A percentile compares a stretch with the other conserved stretches of the same genome.
These are phyloP conservation scores for Agapornis canus DNA, from an alignment of 2,797 vertebrate species.

Conservation along the genomic window DNA sequence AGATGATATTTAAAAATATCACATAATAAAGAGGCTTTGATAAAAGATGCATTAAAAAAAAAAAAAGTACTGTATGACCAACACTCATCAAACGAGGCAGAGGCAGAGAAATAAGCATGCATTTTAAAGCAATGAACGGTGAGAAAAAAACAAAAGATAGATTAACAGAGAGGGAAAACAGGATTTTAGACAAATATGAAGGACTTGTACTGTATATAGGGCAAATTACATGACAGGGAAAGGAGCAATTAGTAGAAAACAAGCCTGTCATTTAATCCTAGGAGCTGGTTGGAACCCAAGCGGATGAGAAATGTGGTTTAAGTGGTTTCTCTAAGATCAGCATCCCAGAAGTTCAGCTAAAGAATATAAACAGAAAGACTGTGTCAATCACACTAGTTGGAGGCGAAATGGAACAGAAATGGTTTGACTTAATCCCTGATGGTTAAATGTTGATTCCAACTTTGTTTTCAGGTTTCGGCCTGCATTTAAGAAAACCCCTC, in stretches of 20 bases:
- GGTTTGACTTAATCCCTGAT: not conserved
- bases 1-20: not conserved
- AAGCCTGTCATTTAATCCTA: slow-evolving; percentile 64
- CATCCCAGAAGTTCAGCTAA: slow-evolving; percentile 48
- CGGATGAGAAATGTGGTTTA: slow-evolving; percentile 58
- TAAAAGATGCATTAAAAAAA: not conserved
- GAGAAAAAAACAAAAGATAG: not conserved
- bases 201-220: slow-evolving; percentile 26
- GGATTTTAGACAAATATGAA: not conserved
- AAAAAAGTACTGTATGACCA: not conserved
- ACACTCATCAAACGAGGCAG: not conserved
- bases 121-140: not conserved
- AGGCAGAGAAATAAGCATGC: not conserved
- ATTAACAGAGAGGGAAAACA: not conserved
- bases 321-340: slow-evolving; percentile 57
- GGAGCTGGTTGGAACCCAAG: slow-evolving; percentile 9
- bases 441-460: slow-evolving; percentile 4
- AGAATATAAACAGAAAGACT: slow-evolving; percentile 44
- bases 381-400: slow-evolving; percentile 8
- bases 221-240: slow-evolving; percentile 41
- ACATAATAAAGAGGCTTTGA: not conserved
- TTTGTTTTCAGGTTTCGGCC: not conserved
- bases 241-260: slow-evolving; percentile 55
- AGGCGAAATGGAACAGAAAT: not conserved
- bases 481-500: slow-evolving; percentile 28